These are phyloP conservation scores for Andricus curvator DNA, from an alignment of 2,888 invertebrate species.

Conservation along the genomic window DNA sequence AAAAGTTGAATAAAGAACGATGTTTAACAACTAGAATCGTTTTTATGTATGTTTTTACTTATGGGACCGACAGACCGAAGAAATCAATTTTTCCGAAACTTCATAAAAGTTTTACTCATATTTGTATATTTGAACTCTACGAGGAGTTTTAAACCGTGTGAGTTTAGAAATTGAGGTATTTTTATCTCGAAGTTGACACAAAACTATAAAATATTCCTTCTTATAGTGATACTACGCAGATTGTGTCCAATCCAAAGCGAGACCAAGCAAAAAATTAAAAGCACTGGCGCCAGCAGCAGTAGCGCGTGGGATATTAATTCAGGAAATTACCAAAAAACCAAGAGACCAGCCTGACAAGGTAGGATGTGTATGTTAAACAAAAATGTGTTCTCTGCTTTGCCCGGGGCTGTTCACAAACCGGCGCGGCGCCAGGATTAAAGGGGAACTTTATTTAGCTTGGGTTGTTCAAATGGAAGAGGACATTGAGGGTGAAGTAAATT, in stretches of 20 bases:
- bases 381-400: slow-evolving; percentile 41
- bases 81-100: too few species aligned
- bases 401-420: slow-evolving; percentile 40
- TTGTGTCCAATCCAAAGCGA: slow-evolving; percentile 22
- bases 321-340: slow-evolving; percentile 41
- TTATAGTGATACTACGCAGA: background rate
- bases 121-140: too few species aligned
- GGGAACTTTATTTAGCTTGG: slow-evolving; percentile 23
- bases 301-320: slow-evolving; percentile 36
- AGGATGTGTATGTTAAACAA: slow-evolving; percentile 37
- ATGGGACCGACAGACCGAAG: too few species aligned
- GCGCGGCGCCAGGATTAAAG: slow-evolving; percentile 41
- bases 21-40: too few species aligned
- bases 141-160: too few species aligned
- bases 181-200: background rate
- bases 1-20: too few species aligned
- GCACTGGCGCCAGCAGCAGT: slow-evolving; percentile 41
- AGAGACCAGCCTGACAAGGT: slow-evolving; percentile 32
- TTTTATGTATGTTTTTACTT: too few species aligned
- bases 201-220: background rate
- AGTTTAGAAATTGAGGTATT: background rate
- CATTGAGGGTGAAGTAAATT: slow-evolving; percentile 26
- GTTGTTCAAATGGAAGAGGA: slow-evolving; percentile 34
- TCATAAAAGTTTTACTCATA: too few species aligned
- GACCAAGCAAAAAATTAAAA: slow-evolving; percentile 39